phyloP scores from a whole-genome alignment of 1,140 invertebrate species.

The Chrysomallon squamiferum region DNA sequence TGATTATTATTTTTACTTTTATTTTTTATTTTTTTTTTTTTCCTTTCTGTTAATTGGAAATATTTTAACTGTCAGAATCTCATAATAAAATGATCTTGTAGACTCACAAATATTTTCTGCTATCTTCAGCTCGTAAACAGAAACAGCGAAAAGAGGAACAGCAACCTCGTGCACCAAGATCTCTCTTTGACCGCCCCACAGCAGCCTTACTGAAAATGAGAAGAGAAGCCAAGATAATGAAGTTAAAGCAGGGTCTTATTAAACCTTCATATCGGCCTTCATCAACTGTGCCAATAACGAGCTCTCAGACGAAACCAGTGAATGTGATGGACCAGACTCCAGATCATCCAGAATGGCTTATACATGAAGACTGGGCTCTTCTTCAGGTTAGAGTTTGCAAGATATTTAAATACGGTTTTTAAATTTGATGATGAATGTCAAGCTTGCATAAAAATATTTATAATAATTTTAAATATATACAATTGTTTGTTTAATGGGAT shows the following conservation, averaged over 20 bases:
- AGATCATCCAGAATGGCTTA: conserved; percentile 81
- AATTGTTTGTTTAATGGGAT: too few species aligned
- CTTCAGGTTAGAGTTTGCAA: conserved; percentile 71
- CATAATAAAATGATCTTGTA: too few species aligned
- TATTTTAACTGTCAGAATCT: too few species aligned
- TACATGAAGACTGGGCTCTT: conserved; percentile 88
- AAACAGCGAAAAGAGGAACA: conserved; percentile 76
- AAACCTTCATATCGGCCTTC: conserved; percentile 62
- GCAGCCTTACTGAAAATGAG: conserved; percentile 79
- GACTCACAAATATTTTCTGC: too few species aligned
- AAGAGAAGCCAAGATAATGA: conserved; percentile 78
- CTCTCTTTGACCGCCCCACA: conserved; percentile 86
- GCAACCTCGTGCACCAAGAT: conserved; percentile 79
- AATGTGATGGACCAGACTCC: conserved; percentile 40
- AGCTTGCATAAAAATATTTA: too few species aligned
- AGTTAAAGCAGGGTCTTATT: conserved; percentile 67
- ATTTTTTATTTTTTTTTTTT: conserved; percentile 4
- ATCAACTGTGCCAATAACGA: conserved; percentile 67
- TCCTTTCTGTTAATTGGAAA: neutral
- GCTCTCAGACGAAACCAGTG: conserved; percentile 44
- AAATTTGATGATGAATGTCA: too few species aligned
- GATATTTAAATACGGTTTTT: too few species aligned
- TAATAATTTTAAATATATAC: too few species aligned
- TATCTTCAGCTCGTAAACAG: conserved; percentile 62
- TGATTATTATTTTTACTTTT: neutral